Conservation (phyloP, 1,140 invertebrate genomes). For the Drosophila sproati region DNA sequence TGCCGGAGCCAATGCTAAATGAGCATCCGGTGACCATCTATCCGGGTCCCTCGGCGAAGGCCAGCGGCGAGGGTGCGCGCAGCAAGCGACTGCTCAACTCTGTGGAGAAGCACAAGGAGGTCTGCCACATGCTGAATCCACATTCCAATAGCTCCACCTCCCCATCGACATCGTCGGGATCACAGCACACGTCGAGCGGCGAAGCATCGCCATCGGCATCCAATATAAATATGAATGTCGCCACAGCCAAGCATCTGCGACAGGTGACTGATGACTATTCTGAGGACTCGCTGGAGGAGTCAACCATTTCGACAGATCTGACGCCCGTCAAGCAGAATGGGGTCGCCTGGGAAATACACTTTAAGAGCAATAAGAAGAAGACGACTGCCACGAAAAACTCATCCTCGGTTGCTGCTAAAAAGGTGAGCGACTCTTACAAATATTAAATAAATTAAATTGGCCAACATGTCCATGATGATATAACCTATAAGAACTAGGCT, state of each 20-base stretch:
- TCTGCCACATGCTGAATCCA: constrained; percentile 86
- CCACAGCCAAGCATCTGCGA: constrained; percentile 21
- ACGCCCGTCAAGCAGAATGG: constrained; percentile 90
- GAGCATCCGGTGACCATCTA: constrained; percentile 88
- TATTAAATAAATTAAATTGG: not conserved
- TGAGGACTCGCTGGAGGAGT: constrained; percentile 91
- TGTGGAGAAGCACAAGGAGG: constrained; percentile 91
- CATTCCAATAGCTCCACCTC: constrained; percentile 65
- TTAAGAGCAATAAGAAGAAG: constrained; percentile 84
- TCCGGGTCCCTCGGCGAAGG: constrained; percentile 83
- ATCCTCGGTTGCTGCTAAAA: constrained; percentile 36
- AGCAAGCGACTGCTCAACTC: constrained; percentile 88
- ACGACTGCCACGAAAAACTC: constrained; percentile 36
- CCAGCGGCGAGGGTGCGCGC: constrained; percentile 46
- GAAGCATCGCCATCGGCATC: constrained; percentile 68
- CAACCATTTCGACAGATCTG: constrained; percentile 86
- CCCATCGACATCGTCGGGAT: constrained; percentile 39
- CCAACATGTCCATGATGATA: too few species aligned
- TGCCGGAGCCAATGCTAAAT: constrained; percentile 85
- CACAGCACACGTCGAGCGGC: constrained; percentile 63
- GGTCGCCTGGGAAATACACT: constrained; percentile 93
- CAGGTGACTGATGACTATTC: constrained; percentile 87
- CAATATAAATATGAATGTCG: constrained; percentile 61
- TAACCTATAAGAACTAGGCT: too few species aligned
- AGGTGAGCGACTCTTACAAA: constrained; percentile 31